Conservation (phyloP, 2,113 vertebrate species). For the Dunckerocampus dactyliophorus region DNA sequence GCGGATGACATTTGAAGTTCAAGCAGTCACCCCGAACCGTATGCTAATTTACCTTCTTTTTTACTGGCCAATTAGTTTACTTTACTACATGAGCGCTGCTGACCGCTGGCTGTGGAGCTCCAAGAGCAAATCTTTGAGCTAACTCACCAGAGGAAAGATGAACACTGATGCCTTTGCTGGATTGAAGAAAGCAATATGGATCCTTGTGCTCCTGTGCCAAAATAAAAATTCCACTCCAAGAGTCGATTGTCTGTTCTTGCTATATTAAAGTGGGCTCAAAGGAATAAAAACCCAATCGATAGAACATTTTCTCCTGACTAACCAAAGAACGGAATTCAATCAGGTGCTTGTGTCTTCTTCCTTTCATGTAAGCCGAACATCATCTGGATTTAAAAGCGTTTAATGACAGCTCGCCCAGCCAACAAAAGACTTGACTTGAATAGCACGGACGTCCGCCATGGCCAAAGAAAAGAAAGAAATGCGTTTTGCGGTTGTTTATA, state of each 20-base stretch:
- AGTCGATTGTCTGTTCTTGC: constrained; percentile 15
- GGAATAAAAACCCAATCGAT: constrained; percentile 33
- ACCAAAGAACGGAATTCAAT: constrained; percentile 23
- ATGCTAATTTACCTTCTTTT: constrained; percentile 57
- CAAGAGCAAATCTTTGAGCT: neutral
- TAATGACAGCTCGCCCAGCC: too few relatives aligned
- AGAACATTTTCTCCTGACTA: constrained; percentile 7
- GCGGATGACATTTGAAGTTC: constrained; percentile 75
- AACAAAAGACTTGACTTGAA: neutral
- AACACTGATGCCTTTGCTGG: constrained; percentile 25
- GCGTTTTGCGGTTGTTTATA: too few relatives aligned
- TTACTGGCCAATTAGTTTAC: constrained; percentile 58
- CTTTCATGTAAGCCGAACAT: neutral
- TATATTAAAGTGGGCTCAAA: constrained; percentile 25
- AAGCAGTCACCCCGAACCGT: constrained; percentile 61
- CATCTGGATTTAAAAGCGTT: neutral
- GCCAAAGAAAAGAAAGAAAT: neutral
- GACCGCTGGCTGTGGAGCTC: constrained; percentile 24
- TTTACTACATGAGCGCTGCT: constrained; percentile 20
- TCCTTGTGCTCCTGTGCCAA: constrained; percentile 25
- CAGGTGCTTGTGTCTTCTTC: constrained; percentile 7
- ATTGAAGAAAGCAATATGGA: constrained; percentile 45
- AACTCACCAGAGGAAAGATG: neutral
- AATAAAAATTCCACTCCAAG: constrained; percentile 26
- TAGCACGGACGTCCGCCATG: neutral